phyloP scores from a whole-genome alignment of 2,888 invertebrate genomes.

The Drosophila engyochracea region DNA sequence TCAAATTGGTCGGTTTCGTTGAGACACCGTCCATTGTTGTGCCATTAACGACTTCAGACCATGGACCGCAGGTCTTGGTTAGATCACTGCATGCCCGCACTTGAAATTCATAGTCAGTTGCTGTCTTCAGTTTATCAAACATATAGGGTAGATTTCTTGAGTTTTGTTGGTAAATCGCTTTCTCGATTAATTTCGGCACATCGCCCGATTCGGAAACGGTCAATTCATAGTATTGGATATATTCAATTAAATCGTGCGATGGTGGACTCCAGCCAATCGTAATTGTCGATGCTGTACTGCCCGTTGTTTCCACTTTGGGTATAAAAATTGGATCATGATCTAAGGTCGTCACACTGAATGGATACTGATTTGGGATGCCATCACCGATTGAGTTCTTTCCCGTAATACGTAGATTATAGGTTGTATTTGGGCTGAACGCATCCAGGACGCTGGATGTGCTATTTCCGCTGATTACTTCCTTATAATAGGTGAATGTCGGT shows the following conservation, averaged over 20 bases:
- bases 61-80: conserved; percentile 90
- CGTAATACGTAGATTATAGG: conserved; percentile 89
- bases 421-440: conserved; percentile 88
- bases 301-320: conserved; percentile 92
- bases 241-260: conserved; percentile 88
- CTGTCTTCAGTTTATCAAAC: conserved; percentile 91
- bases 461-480: conserved; percentile 87
- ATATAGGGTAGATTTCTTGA: conserved; percentile 90
- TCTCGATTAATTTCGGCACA: conserved; percentile 86
- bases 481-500: conserved; percentile 87
- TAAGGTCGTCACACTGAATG: conserved; percentile 88
- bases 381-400: conserved; percentile 89
- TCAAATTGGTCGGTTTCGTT: conserved; percentile 90
- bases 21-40: conserved; percentile 94
- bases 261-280: conserved; percentile 93
- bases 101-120: conserved; percentile 92
- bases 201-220: conserved; percentile 88
- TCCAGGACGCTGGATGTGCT: conserved; percentile 90
- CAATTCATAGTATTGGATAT: conserved; percentile 91
- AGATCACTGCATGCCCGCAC: conserved; percentile 93
- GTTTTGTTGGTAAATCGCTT: conserved; percentile 89
- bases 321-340: conserved; percentile 91
- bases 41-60: conserved; percentile 92
- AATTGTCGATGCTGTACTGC: conserved; percentile 88
- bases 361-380: conserved; percentile 86